phyloP scores from a whole-genome alignment of 1,140 invertebrate genomes.

The Drosophila eugracilis region DNA sequence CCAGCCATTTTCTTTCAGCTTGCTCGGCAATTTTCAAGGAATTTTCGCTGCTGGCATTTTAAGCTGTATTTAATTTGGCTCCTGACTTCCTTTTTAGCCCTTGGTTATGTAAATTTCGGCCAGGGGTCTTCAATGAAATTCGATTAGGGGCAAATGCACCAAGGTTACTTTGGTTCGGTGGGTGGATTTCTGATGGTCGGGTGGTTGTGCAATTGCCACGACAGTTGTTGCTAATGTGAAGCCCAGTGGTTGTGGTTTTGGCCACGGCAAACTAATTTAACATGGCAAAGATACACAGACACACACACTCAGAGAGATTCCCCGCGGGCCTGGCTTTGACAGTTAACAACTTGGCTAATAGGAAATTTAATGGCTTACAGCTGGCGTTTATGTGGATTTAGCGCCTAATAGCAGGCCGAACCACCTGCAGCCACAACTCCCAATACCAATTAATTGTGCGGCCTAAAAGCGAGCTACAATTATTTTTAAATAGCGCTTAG shows the following conservation, averaged over 20 bases:
- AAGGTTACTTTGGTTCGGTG: constrained; percentile 44
- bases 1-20: constrained; percentile 32
- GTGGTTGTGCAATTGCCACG: constrained; percentile 24
- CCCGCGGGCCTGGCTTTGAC: constrained; percentile 34
- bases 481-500: constrained; percentile 38
- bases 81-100: constrained; percentile 10
- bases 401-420: constrained; percentile 22
- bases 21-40: constrained; percentile 28
- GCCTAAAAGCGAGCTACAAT: constrained; percentile 46
- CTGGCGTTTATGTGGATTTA: constrained; percentile 41
- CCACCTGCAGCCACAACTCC: not conserved
- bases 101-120: constrained; percentile 57
- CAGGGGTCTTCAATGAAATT: constrained; percentile 37
- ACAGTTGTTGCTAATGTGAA: constrained; percentile 20
- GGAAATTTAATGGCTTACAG: constrained; percentile 42
- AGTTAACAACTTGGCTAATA: constrained; percentile 60
- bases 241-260: constrained; percentile 21
- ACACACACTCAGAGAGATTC: constrained; percentile 1
- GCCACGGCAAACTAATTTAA: constrained; percentile 40
- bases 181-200: not conserved
- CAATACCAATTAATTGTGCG: constrained; percentile 36
- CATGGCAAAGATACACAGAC: constrained; percentile 4
- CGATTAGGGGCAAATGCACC: constrained; percentile 58
- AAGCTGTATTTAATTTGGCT: constrained; percentile 63
- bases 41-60: constrained; percentile 48